phyloP scores from a whole-genome alignment of 2,888 invertebrate species.

The Nomada ferruginata region DNA sequence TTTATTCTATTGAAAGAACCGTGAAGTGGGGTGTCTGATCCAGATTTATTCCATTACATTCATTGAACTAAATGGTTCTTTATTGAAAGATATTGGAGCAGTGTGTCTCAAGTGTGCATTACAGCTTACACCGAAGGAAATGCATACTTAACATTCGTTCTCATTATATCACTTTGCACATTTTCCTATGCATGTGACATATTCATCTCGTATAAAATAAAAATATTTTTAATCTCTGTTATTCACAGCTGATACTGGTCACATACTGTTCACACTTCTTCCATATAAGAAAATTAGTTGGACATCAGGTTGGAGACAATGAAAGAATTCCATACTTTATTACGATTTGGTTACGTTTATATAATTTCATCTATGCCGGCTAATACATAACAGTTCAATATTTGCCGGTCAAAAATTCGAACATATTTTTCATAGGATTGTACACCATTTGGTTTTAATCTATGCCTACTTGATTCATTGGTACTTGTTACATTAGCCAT shows the following conservation, averaged over 20 bases:
- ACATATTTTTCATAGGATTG: neutral
- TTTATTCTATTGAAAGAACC: slow-evolving; percentile 42
- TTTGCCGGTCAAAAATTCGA: slow-evolving; percentile 55
- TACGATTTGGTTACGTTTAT: slow-evolving; percentile 71
- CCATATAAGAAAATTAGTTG: slow-evolving; percentile 80
- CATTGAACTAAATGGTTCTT: slow-evolving; percentile 69
- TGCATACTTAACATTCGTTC: slow-evolving; percentile 57
- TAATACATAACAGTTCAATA: slow-evolving; percentile 58
- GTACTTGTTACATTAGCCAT: neutral
- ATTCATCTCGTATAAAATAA: slow-evolving; percentile 35
- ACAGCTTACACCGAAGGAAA: slow-evolving; percentile 65
- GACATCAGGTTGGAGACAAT: slow-evolving; percentile 81
- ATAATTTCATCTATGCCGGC: slow-evolving; percentile 66
- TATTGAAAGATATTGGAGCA: slow-evolving; percentile 66
- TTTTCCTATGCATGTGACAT: slow-evolving; percentile 15
- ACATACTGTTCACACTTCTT: slow-evolving; percentile 80
- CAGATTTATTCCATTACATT: slow-evolving; percentile 69
- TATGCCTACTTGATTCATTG: slow-evolving; percentile 12
- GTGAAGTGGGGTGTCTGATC: slow-evolving; percentile 44
- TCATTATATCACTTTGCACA: slow-evolving; percentile 27
- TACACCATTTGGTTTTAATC: neutral
- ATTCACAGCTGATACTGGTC: slow-evolving; percentile 81
- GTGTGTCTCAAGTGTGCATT: slow-evolving; percentile 68
- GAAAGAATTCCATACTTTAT: slow-evolving; percentile 75
- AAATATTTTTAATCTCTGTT: slow-evolving; percentile 71